A percentile compares a stretch with the other conserved stretches of the same genome.
Evolutionary conservation across 1,140 invertebrate species (phyloP).

Genomic region (Drosophila setifemur): DNA sequence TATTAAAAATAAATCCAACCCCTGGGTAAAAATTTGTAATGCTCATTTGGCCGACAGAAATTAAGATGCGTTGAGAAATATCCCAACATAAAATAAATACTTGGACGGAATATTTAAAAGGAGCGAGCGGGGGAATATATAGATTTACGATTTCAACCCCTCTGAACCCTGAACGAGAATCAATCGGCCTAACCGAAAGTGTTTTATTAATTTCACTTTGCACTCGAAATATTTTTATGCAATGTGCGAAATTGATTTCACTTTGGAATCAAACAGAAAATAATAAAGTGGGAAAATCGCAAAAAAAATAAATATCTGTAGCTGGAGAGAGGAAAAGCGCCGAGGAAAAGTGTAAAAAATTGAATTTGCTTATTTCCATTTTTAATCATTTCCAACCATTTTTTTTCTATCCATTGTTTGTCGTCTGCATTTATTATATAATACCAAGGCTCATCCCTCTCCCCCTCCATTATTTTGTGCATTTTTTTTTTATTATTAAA

Average conservation of each 20-base stretch:
- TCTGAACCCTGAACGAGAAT: no score
- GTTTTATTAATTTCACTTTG: constrained; percentile 71
- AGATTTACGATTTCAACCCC: constrained; percentile 27
- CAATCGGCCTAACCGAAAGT: constrained; percentile 21
- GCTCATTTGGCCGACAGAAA: constrained; percentile 66
- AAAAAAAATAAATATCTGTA: neutral
- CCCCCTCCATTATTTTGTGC: neutral
- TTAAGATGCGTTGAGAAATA: constrained; percentile 51
- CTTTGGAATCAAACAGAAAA: constrained; percentile 31
- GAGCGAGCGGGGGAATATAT: neutral
- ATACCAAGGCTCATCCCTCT: neutral
- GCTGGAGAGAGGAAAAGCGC: neutral
- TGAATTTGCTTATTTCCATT: constrained; percentile 47
- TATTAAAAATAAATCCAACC: neutral
- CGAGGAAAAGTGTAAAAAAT: constrained; percentile 41
- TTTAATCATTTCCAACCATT: constrained; percentile 36
- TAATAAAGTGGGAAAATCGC: constrained; percentile 18
- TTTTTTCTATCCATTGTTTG: constrained; percentile 51
- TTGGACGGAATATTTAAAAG: constrained; percentile 23
- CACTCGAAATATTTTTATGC: constrained; percentile 53
- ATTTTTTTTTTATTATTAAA: constrained; percentile 29
- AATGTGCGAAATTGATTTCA: constrained; percentile 67
- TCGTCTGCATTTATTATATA: constrained; percentile 46
- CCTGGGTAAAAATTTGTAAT: constrained; percentile 41
- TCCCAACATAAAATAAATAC: constrained; percentile 48